phyloP scores from a whole-genome alignment of 2,797 vertebrate species.

The Sibirionetta formosa region DNA sequence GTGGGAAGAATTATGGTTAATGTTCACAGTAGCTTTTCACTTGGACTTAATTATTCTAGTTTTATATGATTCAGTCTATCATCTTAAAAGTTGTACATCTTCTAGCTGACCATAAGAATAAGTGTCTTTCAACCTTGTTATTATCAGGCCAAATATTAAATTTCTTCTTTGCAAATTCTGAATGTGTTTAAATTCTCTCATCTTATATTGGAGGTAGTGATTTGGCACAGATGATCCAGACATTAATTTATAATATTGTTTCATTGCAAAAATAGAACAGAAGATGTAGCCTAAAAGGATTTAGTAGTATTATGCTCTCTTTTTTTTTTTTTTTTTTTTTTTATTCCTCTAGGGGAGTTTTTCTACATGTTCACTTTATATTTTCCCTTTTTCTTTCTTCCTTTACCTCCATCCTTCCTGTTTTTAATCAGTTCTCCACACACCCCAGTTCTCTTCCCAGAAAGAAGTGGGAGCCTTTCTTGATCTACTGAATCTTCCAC shows the following conservation, averaged over 20 bases:
- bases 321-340: too few relatives aligned
- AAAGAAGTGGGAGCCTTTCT: neutral
- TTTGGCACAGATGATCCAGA: neutral
- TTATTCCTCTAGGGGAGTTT: neutral
- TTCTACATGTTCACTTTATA: neutral
- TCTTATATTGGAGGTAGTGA: neutral
- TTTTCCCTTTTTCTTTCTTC: neutral
- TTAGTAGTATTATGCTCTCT: neutral
- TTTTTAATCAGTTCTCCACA: neutral
- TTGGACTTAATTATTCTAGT: neutral
- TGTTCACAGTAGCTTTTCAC: accelerated
- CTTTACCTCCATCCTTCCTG: neutral
- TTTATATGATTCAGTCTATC: neutral
- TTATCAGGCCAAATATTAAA: neutral
- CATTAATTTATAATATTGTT: neutral
- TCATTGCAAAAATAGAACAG: neutral
- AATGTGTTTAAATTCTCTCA: neutral
- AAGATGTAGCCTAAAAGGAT: neutral
- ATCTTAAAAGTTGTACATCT: neutral
- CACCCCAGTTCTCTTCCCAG: neutral
- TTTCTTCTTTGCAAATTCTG: neutral
- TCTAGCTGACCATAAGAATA: neutral
- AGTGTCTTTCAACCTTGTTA: neutral
- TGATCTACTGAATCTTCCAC: neutral
- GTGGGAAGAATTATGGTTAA: neutral